Evolutionary conservation across 2,888 invertebrate species (phyloP).

Genomic region (Cryptocephalus moraei): DNA sequence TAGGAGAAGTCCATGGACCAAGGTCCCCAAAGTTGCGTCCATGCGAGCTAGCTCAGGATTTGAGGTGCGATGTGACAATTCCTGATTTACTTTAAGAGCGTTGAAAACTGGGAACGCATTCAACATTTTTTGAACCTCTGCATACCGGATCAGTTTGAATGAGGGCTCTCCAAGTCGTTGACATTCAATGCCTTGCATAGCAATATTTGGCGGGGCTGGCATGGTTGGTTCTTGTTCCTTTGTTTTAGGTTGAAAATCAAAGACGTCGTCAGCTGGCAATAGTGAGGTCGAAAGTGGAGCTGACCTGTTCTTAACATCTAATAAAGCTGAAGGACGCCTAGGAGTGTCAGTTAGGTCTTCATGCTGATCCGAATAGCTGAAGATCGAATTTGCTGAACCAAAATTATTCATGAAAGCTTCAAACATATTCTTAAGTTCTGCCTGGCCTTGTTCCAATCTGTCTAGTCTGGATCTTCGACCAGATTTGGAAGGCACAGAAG

Average conservation of each 20-base stretch:
- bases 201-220: slow-evolving; percentile 6
- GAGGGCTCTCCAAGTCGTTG: slow-evolving; percentile 6
- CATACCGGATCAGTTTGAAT: slow-evolving; percentile 8
- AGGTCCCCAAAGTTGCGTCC: slow-evolving; percentile 4
- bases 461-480: too few species aligned
- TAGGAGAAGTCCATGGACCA: slow-evolving; percentile 4
- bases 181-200: slow-evolving; percentile 1
- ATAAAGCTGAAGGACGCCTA: too few species aligned
- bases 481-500: too few species aligned
- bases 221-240: too few species aligned
- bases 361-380: too few species aligned
- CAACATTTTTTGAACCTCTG: slow-evolving; percentile 9
- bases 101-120: slow-evolving; percentile 12
- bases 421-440: too few species aligned
- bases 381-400: too few species aligned
- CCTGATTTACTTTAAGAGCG: background rate
- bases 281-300: too few species aligned
- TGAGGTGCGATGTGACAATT: background rate
- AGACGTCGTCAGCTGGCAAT: background rate
- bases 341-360: too few species aligned
- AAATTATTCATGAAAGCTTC: too few species aligned
- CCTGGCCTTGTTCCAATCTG: too few species aligned
- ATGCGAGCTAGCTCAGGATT: slow-evolving; percentile 1
- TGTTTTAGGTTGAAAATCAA: slow-evolving; percentile 1
- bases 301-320: too few species aligned